Evolutionary conservation across 2,888 invertebrate genomes (phyloP).

Genomic region (Esperia sulphurella): DNA sequence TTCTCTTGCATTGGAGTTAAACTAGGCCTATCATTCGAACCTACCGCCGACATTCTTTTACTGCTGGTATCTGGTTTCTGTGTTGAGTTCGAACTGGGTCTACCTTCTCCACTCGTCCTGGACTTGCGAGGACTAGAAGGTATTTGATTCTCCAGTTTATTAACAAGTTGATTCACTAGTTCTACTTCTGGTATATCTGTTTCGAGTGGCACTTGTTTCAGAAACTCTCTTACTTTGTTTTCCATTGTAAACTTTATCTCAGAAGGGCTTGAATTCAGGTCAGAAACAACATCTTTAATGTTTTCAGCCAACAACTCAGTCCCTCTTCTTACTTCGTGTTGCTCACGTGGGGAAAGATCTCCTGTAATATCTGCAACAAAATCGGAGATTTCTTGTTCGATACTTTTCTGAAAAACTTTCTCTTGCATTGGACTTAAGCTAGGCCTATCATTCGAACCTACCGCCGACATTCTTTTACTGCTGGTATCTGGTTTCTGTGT

Average conservation of each 20-base stretch:
- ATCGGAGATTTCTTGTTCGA: constrained; percentile 17
- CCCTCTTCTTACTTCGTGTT: constrained; percentile 12
- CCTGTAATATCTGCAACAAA: constrained; percentile 18
- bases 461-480: not conserved
- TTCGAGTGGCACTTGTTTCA: constrained; percentile 13
- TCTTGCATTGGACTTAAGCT: not conserved
- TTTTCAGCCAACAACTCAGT: constrained; percentile 15
- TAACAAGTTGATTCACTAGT: constrained; percentile 14
- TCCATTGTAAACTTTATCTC: constrained; percentile 17
- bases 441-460: not conserved
- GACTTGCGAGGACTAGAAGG: not conserved
- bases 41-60: too few relatives aligned
- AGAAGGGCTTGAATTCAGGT: constrained; percentile 6
- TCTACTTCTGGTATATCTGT: constrained; percentile 9
- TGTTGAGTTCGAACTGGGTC: too few relatives aligned
- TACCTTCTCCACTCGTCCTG: not conserved
- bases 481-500: not conserved
- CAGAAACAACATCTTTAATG: constrained; percentile 16
- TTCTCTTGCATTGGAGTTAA: too few relatives aligned
- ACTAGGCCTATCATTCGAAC: too few relatives aligned
- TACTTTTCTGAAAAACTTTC: constrained; percentile 11
- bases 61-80: too few relatives aligned
- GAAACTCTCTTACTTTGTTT: constrained; percentile 13
- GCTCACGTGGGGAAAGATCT: constrained; percentile 8
- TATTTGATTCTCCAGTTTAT: constrained; percentile 10